Evolutionary conservation across 2,888 invertebrate species (phyloP).

Genomic region (Pseudanteris insignis): DNA sequence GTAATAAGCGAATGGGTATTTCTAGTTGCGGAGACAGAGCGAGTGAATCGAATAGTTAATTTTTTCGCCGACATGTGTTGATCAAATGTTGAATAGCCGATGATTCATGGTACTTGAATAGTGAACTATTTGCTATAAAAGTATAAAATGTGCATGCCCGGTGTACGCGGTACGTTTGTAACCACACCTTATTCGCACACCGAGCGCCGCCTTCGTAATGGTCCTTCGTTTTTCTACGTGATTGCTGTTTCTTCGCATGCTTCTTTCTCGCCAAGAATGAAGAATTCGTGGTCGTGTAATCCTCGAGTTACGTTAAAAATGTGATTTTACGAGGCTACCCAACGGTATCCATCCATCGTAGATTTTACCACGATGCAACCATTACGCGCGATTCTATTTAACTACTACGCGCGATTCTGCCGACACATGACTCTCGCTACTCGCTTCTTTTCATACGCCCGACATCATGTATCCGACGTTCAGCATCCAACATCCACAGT

Average conservation of each 20-base stretch:
- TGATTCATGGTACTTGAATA: conserved; percentile 35
- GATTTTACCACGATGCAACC: conserved; percentile 41
- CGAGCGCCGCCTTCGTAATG: conserved; percentile 42
- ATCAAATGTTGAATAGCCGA: conserved; percentile 35
- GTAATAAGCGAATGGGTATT: too few relatives aligned
- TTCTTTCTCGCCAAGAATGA: conserved; percentile 43
- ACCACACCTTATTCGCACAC: conserved; percentile 44
- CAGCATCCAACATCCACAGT: background rate
- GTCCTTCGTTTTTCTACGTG: conserved; percentile 40
- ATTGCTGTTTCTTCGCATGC: conserved; percentile 42
- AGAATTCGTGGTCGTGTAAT: conserved; percentile 49
- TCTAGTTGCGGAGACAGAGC: background rate
- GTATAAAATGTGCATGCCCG: conserved; percentile 41
- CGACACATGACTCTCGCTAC: conserved; percentile 27
- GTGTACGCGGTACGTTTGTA: conserved; percentile 41
- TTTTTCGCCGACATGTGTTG: conserved; percentile 11
- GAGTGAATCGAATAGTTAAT: background rate
- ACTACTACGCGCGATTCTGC: conserved; percentile 27
- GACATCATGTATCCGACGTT: conserved; percentile 28
- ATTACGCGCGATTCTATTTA: conserved; percentile 37
- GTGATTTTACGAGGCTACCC: conserved; percentile 54
- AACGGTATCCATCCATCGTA: conserved; percentile 54
- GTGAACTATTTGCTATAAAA: conserved; percentile 43
- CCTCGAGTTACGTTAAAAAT: conserved; percentile 58
- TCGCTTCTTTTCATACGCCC: background rate